Percentiles rank a stretch among this genome's conserved stretches.
These are phyloP conservation scores for Didymodactylos carnosus DNA, from an alignment of 2,888 invertebrate species.

Conservation along the genomic window DNA sequence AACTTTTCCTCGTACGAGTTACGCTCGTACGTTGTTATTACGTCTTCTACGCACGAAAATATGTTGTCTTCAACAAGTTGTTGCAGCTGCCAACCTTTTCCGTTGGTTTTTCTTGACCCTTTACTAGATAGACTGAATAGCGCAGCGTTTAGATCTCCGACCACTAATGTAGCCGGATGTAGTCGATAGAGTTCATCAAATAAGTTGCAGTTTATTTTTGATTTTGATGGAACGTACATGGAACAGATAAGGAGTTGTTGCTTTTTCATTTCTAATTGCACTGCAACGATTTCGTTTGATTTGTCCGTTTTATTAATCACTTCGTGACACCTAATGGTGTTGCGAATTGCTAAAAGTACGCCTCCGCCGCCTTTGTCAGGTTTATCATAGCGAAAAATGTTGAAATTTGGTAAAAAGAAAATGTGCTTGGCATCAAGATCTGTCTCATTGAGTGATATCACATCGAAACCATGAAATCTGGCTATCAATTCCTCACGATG, in stretches of 20 bases:
- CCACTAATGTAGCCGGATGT: background rate
- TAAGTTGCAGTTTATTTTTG: background rate
- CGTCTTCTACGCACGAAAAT: background rate
- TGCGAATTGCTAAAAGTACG: background rate
- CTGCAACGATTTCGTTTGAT: background rate
- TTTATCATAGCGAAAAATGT: background rate
- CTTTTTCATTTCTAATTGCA: background rate
- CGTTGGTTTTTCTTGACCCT: background rate
- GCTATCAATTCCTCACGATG: background rate
- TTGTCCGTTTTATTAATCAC: background rate
- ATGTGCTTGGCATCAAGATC: background rate
- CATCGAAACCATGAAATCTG: background rate
- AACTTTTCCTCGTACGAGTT: background rate
- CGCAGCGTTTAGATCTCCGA: background rate
- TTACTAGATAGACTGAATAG: background rate
- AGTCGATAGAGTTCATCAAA: background rate
- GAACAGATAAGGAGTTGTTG: background rate
- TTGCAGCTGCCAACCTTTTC: background rate
- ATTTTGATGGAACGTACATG: background rate
- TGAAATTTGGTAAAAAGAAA: background rate
- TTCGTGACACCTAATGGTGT: background rate
- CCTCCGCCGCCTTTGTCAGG: background rate
- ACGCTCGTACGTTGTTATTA: background rate
- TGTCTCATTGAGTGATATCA: background rate
- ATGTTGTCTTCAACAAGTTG: background rate